Evolutionary conservation across 2,888 invertebrate species (phyloP).

Genomic region (Leptogaster cylindrica): DNA sequence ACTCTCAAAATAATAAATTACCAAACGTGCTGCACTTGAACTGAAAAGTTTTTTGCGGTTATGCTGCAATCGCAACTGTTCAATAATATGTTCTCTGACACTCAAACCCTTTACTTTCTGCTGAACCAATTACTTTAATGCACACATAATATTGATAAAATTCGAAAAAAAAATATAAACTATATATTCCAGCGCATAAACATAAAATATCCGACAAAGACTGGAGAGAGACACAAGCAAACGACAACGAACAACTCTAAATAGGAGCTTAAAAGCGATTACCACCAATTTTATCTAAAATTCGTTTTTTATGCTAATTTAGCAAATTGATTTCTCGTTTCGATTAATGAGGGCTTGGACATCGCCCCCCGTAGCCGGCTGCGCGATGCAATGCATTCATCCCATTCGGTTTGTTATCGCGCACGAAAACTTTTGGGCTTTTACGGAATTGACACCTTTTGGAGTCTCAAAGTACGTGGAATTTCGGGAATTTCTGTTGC

Average conservation of each 20-base stretch:
- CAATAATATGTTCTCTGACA: too few relatives aligned
- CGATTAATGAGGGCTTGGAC: constrained; percentile 43
- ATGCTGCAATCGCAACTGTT: too few relatives aligned
- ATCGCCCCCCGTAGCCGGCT: not conserved
- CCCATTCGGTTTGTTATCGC: constrained; percentile 36
- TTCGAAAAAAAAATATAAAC: too few relatives aligned
- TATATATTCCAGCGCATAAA: constrained; percentile 18
- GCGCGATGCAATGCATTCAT: constrained; percentile 1
- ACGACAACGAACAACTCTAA: constrained; percentile 16
- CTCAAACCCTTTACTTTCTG: too few relatives aligned
- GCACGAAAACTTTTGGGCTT: constrained; percentile 23
- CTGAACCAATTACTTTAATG: too few relatives aligned
- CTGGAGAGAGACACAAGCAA: not conserved
- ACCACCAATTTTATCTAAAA: constrained; percentile 45
- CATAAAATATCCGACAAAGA: constrained; percentile 18
- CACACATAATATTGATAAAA: too few relatives aligned
- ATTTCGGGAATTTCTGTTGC: constrained; percentile 25
- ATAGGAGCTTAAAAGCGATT: constrained; percentile 39
- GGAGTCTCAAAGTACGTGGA: constrained; percentile 24
- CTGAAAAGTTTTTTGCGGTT: too few relatives aligned
- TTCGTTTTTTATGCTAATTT: constrained; percentile 46
- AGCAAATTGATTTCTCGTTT: constrained; percentile 48
- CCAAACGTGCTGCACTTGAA: too few relatives aligned
- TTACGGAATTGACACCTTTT: constrained; percentile 34
- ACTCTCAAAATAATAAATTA: too few relatives aligned